Evolutionary conservation across 2,888 invertebrate species (phyloP).

Genomic region (Hypomecis punctinalis): DNA sequence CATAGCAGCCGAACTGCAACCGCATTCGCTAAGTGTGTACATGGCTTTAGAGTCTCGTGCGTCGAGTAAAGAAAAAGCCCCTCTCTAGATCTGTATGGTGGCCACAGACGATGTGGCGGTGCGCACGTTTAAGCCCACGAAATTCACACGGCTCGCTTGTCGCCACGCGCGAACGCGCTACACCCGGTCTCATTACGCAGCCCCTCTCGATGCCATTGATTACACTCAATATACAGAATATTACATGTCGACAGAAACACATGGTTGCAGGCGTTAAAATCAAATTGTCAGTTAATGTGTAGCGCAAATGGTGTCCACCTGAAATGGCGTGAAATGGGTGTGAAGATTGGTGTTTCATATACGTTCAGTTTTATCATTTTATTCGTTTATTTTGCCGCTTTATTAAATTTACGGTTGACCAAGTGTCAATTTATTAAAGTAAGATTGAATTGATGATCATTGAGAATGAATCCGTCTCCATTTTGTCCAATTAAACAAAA

Average conservation of each 20-base stretch:
- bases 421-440: no score
- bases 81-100: no score
- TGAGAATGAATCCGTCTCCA: no score
- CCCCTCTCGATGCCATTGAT: constrained; percentile 68
- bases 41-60: no score
- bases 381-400: not conserved
- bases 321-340: constrained; percentile 6
- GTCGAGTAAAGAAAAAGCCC: no score
- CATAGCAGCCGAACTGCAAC: no score
- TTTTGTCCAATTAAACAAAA: no score
- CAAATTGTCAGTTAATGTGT: constrained; percentile 13
- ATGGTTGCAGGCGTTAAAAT: constrained; percentile 18
- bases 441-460: no score
- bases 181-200: constrained; percentile 73
- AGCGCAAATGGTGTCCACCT: constrained; percentile 13
- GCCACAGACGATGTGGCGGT: constrained; percentile 47
- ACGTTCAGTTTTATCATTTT: not conserved
- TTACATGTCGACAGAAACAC: constrained; percentile 40
- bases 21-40: no score
- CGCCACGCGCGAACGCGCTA: constrained; percentile 75
- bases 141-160: constrained; percentile 75
- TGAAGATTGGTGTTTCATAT: not conserved
- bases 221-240: constrained; percentile 64
- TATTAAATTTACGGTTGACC: no score
- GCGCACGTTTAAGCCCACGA: constrained; percentile 61